Conservation (phyloP, 2,797 vertebrate species). For the Coregonus ussuriensis region DNA sequence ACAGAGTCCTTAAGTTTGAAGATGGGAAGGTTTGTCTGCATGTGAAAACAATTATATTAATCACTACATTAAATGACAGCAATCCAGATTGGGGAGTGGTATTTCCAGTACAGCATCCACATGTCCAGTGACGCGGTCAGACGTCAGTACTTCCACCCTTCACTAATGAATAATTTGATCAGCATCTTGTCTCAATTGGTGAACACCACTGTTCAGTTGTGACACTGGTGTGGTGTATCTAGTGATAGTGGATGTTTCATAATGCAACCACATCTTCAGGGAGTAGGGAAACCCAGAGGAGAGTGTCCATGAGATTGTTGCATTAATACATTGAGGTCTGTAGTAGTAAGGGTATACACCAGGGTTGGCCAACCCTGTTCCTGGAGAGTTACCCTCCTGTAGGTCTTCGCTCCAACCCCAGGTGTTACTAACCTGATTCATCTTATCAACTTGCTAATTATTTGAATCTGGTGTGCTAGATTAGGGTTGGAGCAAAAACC, state of each 20-base stretch:
- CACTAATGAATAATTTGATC: background rate
- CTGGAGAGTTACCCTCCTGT: no score
- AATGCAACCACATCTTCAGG: no score
- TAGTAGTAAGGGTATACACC: no score
- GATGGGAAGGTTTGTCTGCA: conserved; percentile 87
- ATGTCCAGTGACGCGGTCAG: background rate
- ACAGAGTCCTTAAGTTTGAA: conserved; percentile 88
- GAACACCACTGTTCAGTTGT: no score
- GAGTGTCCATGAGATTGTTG: background rate
- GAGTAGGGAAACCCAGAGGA: background rate
- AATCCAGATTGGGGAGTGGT: no score
- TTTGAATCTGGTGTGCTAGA: no score
- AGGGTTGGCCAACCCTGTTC: no score
- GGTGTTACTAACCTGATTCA: no score
- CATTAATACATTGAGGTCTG: background rate
- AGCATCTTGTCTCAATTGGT: background rate
- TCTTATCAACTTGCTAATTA: no score
- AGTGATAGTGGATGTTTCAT: background rate
- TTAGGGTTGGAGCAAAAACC: no score
- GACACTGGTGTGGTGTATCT: background rate
- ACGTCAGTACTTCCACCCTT: background rate
- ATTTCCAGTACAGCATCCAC: background rate
- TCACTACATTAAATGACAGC: no score
- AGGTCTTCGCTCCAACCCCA: no score
- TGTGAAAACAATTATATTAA: background rate